These are phyloP conservation scores for Pachycephus smyrnensis DNA, from an alignment of 2,888 invertebrate genomes.

Conservation along the genomic window DNA sequence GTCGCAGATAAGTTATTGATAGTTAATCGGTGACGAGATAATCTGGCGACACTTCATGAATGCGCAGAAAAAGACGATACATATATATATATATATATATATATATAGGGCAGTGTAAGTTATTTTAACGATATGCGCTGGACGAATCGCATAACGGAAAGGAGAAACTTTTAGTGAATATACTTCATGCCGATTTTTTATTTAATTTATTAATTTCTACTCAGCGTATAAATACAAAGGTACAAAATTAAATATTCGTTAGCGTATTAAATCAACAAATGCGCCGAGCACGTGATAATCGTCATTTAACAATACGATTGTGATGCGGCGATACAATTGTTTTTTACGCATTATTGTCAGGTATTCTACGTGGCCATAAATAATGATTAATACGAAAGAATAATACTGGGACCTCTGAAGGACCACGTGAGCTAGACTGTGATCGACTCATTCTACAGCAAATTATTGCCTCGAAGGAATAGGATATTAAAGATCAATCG, in stretches of 20 bases:
- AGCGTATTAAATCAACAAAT: background rate
- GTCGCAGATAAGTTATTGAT: background rate
- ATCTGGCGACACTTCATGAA: background rate
- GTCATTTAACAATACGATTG: background rate
- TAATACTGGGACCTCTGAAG: background rate
- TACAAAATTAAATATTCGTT: constrained; percentile 41
- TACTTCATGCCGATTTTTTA: background rate
- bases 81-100: no score
- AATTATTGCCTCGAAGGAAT: background rate
- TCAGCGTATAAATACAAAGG: constrained; percentile 40
- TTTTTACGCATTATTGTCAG: background rate
- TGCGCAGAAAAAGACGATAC: background rate
- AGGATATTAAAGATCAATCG: background rate
- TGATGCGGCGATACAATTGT: background rate
- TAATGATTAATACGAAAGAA: constrained; percentile 2
- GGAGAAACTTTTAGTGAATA: background rate
- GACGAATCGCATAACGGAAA: background rate
- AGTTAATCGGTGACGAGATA: background rate
- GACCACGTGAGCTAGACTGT: constrained; percentile 1
- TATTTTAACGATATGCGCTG: background rate
- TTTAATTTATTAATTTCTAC: constrained; percentile 26
- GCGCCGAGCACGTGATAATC: background rate
- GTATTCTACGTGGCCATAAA: background rate
- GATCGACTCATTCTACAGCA: background rate
- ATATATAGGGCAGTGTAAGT: background rate